Evolutionary conservation across 2,888 invertebrate genomes (phyloP), one percentile per base, ranked within the genome.

Genomic region (Drosophila mulleri): DNA sequence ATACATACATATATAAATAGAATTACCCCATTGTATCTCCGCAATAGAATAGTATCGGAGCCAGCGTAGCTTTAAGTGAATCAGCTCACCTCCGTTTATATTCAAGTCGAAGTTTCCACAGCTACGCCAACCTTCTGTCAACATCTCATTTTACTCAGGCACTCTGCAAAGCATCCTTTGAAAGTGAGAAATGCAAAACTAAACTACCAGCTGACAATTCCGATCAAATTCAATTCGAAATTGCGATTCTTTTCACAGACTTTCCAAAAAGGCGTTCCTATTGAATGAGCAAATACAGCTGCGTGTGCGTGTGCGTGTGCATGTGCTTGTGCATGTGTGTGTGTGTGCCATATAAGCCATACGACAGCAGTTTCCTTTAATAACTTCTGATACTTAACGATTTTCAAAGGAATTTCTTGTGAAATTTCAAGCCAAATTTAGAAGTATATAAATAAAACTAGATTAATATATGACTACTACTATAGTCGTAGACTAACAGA

Each of bases 211-310:
- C 48, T 48, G 48, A 32, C 29, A 32, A 32, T 32, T 48, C 29
- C 29, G 18, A 18, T 32, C 12, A 48, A 48, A 18, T 32, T 48
- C 29, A 18, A 32, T 48, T 48, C 29, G 29, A 48, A 32, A 48
- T 32, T 48, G 29, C 48, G 48, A 32, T 29, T 48, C 48, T 48
- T n/a, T 29, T 29, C 29, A 48, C 11, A 48, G n/a, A 48, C 9
- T n/a, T n/a, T 2, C 2, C 6, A 4, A n/a, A 48, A n/a, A 48
- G 26, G 18, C n/a, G 18, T 48, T 48, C 29, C 48, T 48, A 12
- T 48, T 48, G 6, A 29, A 18, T n/a, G 29, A 47, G 4, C 16
- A 9, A 1, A 8, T 14, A 45, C 23, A 3, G 9, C 9, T 5
- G 47, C 0, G 16, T 23, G 45, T 3, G 23, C 26, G 16, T n/a